phyloP scores from a whole-genome alignment of 2,888 invertebrate genomes.

The Nesidiocoris tenuis region DNA sequence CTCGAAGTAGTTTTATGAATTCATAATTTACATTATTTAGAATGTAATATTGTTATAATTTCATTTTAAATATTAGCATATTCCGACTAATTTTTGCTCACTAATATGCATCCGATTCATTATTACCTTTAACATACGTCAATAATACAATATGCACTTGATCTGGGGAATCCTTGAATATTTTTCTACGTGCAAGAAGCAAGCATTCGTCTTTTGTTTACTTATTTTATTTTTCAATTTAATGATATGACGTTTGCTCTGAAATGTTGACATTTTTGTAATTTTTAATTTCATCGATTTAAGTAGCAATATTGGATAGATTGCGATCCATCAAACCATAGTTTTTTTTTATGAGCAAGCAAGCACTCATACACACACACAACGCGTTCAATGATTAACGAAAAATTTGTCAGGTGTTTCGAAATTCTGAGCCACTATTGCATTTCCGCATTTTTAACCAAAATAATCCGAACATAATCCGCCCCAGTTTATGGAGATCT shows the following conservation, averaged over 20 bases:
- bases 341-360: too few relatives aligned
- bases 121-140: not conserved
- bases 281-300: constrained; percentile 17
- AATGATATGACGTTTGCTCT: constrained; percentile 34
- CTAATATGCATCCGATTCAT: constrained; percentile 20
- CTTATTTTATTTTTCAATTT: constrained; percentile 1
- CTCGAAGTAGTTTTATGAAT: constrained; percentile 45
- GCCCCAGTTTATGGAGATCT: too few relatives aligned
- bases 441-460: too few relatives aligned
- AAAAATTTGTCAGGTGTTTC: too few relatives aligned
- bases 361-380: too few relatives aligned
- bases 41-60: constrained; percentile 35
- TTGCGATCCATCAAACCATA: too few relatives aligned
- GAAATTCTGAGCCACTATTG: too few relatives aligned
- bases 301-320: constrained; percentile 29
- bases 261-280: constrained; percentile 32
- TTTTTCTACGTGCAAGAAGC: constrained; percentile 37
- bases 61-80: constrained; percentile 26
- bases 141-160: constrained; percentile 9
- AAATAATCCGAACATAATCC: too few relatives aligned
- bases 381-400: too few relatives aligned
- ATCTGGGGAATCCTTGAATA: constrained; percentile 21
- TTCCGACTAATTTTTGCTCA: constrained; percentile 37
- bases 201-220: constrained; percentile 17
- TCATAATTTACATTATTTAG: constrained; percentile 30